Evolutionary conservation across 2,888 invertebrate genomes (phyloP), one percentile per base, ranked within the genome.

Genomic region (Deilephila elpenor): DNA sequence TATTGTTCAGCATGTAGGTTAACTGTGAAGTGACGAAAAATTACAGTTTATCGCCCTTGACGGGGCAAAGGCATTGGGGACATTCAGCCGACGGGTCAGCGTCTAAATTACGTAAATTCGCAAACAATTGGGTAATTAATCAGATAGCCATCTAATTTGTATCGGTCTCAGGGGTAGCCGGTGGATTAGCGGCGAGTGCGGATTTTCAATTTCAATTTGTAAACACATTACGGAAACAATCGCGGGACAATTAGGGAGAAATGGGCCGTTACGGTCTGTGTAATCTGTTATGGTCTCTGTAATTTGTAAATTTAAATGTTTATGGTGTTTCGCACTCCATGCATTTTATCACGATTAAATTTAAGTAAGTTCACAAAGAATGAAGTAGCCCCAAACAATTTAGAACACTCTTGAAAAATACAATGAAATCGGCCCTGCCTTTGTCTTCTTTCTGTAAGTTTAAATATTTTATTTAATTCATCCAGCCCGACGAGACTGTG

Each of bases 1-100:
- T 37, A 25, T 59, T 71, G 56, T 56, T 70, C 56, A 56, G n/a
- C 53, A 71, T 59, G 59, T 59, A 71, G 59, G 60, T 71, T 75
- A 74, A 73, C 34, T 70, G 71, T 25, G 59, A 60, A 59, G 70
- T 61, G 29, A 25, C 51, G 25, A 67, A 67, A 64, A 67, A 67
- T 67, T 67, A 67, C 14, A 67, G 67, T 44, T 67, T 67, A 67
- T 67, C 51, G 25, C 44, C 25, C 51, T 59, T 53, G 53, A 17
- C 25, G 56, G 7, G n/a, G 70, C 20, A 56, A 71, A n/a, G 17
- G 29, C 59, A 59, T 32, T 59, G 4, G 51, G 56, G 14, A 70
- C 32, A n/a, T 5, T 1, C 56, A 14, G 25, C 17, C 14, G 67
- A 67, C 34, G 6, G 17, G 14, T 19, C 29, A 4, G n/a, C 17